Percentiles rank a stretch among this genome's conserved stretches.
Evolutionary conservation across 2,888 invertebrate species (phyloP).

Genomic region (Coelopa pilipes): DNA sequence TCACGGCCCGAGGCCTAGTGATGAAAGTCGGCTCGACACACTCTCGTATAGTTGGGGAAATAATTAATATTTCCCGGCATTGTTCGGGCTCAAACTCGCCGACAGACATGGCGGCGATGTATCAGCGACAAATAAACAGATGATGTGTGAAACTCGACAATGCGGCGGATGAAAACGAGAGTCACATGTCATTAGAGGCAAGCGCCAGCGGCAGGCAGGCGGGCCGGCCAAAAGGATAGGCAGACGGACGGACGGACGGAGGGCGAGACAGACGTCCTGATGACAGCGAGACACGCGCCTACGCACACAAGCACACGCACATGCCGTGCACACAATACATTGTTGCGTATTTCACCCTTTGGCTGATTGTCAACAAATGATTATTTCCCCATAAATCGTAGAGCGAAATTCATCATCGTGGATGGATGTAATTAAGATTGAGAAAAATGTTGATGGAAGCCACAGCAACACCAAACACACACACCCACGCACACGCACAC

Average conservation of each 20-base stretch:
- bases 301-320: not conserved
- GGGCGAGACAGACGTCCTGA: too few relatives aligned
- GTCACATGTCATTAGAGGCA: conserved; percentile 9
- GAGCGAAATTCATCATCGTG: not conserved
- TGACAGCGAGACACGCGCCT: too few relatives aligned
- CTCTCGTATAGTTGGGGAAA: not conserved
- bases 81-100: not conserved
- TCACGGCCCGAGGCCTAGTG: too few relatives aligned
- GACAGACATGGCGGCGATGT: not conserved
- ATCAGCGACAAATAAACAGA: not conserved
- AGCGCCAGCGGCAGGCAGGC: conserved; percentile 10
- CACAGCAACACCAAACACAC: too few relatives aligned
- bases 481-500: too few relatives aligned
- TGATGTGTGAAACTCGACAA: not conserved
- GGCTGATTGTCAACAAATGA: conserved; percentile 13
- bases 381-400: conserved; percentile 22
- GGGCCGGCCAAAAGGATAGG: too few relatives aligned
- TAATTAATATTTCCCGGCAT: not conserved
- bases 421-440: conserved; percentile 23
- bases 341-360: conserved; percentile 26
- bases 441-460: not conserved
- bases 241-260: too few relatives aligned
- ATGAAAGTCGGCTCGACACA: too few relatives aligned
- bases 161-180: not conserved
- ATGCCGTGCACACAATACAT: too few relatives aligned